phyloP scores from a whole-genome alignment of 2,888 invertebrate genomes.

The Cyaniris semiargus region DNA sequence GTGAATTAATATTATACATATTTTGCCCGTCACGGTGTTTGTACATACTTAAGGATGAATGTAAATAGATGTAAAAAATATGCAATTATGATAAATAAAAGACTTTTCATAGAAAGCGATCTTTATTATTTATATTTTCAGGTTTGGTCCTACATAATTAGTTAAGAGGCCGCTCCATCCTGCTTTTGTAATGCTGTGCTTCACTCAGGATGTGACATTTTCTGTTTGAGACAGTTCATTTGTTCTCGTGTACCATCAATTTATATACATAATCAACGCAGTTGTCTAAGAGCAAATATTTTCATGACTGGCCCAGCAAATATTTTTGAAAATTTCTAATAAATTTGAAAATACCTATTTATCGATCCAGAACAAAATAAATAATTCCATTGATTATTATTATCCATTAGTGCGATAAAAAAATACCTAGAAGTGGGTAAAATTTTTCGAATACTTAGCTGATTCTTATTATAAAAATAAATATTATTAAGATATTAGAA shows the following conservation, averaged over 20 bases:
- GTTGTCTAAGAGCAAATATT: no score
- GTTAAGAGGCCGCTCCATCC: conserved; percentile 40
- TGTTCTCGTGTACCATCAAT: background rate
- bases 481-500: no score
- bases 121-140: conserved; percentile 56
- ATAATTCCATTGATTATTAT: no score
- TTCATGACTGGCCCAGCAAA: no score
- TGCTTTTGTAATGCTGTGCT: background rate
- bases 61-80: conserved; percentile 47
- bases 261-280: background rate
- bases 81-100: conserved; percentile 55
- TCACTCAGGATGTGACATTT: background rate
- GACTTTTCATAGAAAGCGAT: conserved; percentile 43
- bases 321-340: no score
- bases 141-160: conserved; percentile 51
- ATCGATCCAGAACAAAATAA: no score
- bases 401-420: no score
- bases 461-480: no score
- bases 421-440: no score
- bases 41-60: conserved; percentile 49
- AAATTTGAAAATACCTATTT: no score
- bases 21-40: conserved; percentile 36
- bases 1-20: conserved; percentile 1
- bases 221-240: background rate
- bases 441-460: no score